A percentile compares a stretch with the other conserved stretches of the same genome.
Evolutionary conservation across 1,140 invertebrate genomes (phyloP).

Genomic region (Macrotrachela quadricornifera): DNA sequence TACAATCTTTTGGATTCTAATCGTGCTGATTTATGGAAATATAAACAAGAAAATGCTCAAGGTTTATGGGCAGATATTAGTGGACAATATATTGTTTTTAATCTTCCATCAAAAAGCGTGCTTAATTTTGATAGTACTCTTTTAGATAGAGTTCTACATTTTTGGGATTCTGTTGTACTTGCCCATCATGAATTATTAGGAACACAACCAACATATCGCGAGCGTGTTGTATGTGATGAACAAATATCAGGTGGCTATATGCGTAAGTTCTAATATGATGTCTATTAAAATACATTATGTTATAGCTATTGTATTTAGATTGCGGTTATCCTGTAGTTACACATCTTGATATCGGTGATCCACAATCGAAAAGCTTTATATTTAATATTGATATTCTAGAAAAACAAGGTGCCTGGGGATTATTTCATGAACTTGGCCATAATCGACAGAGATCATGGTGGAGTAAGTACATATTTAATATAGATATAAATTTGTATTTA

Average conservation of each 20-base stretch:
- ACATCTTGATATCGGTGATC: conserved; percentile 12
- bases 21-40: background rate
- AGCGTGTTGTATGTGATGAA: conserved; percentile 13
- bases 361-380: conserved; percentile 7
- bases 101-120: conserved; percentile 11
- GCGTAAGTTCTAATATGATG: too few species aligned
- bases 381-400: conserved; percentile 5
- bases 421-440: conserved; percentile 13
- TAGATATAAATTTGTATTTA: too few species aligned
- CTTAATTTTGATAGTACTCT: conserved; percentile 8
- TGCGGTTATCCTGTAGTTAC: conserved; percentile 14
- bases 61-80: conserved; percentile 14
- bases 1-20: conserved; percentile 3
- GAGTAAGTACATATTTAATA: conserved; percentile 2
- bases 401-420: conserved; percentile 12
- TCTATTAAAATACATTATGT: too few species aligned
- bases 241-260: conserved; percentile 13
- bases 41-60: conserved; percentile 1
- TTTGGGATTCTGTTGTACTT: conserved; percentile 11
- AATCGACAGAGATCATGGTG: background rate
- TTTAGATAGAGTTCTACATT: background rate
- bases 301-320: too few species aligned
- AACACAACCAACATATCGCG: conserved; percentile 6
- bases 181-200: conserved; percentile 11
- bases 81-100: conserved; percentile 12